Conservation (phyloP, 1,140 invertebrate species). For the Sipha flava region DNA sequence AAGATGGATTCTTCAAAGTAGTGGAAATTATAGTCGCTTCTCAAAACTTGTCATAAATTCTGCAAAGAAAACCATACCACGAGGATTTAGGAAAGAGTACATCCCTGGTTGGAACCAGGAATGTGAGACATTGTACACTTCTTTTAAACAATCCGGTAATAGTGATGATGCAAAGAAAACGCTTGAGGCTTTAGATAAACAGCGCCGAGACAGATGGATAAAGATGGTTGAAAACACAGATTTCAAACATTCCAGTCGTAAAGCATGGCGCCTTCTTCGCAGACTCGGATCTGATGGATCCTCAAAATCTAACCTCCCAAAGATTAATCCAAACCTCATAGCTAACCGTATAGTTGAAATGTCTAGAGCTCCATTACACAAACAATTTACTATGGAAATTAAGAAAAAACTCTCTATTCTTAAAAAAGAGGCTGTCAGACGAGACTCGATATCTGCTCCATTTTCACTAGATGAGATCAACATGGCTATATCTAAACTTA, state of each 20-base stretch:
- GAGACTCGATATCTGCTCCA: not conserved
- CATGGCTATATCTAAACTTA: not conserved
- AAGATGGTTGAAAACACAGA: not conserved
- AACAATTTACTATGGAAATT: not conserved
- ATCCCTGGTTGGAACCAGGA: slow-evolving; percentile 22
- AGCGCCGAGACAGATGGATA: not conserved
- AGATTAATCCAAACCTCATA: not conserved
- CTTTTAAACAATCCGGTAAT: not conserved
- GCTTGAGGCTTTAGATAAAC: not conserved
- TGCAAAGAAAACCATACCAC: slow-evolving; percentile 29
- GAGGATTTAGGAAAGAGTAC: slow-evolving; percentile 31
- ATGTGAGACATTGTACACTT: not conserved
- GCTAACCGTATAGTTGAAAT: not conserved
- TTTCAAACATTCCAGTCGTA: not conserved
- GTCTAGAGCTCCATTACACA: not conserved
- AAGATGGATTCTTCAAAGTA: slow-evolving; percentile 14
- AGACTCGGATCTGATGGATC: not conserved
- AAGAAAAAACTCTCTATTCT: not conserved
- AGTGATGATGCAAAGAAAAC: not conserved
- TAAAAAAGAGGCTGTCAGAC: not conserved
- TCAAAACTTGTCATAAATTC: not conserved
- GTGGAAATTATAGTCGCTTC: slow-evolving; percentile 24
- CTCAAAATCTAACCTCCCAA: not conserved
- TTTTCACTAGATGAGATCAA: not conserved
- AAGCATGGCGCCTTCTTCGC: not conserved